Percentiles rank a stretch among this genome's conserved stretches.
Conservation (phyloP, 2,113 vertebrate species). For the Tenrec ecaudatus region DNA sequence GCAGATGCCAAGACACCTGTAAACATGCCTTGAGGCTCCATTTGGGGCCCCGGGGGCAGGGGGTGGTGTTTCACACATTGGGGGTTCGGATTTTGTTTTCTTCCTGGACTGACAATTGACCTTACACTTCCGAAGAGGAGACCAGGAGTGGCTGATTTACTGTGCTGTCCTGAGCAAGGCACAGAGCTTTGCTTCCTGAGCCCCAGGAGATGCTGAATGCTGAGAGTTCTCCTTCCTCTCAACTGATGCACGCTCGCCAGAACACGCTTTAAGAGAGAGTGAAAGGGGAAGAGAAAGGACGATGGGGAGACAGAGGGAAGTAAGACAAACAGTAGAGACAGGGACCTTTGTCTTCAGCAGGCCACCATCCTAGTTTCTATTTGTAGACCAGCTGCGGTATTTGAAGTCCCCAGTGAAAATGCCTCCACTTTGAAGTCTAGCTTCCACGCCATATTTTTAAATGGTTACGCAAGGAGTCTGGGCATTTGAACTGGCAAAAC, state of each 20-base stretch:
- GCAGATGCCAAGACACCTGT: conserved; percentile 24
- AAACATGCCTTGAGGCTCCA: not conserved
- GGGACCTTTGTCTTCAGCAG: not conserved
- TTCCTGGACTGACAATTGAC: not conserved
- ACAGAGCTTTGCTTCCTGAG: not conserved
- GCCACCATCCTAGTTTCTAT: conserved; percentile 12
- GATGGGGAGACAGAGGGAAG: not conserved
- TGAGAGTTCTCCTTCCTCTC: no score
- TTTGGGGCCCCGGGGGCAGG: not conserved
- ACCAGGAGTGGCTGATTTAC: not conserved
- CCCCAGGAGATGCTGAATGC: not conserved
- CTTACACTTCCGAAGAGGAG: not conserved
- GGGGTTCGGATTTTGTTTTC: not conserved
- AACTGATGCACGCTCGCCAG: not conserved
- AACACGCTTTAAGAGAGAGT: not conserved
- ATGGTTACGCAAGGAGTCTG: conserved; percentile 66
- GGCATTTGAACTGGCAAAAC: conserved; percentile 10
- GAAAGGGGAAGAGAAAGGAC: not conserved
- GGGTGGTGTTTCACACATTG: not conserved
- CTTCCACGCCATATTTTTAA: conserved; percentile 67
- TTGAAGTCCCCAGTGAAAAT: conserved; percentile 63
- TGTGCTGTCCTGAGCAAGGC: not conserved
- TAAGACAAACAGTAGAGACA: not conserved
- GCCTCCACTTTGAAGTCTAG: conserved; percentile 2
- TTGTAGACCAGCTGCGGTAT: not conserved